Evolutionary conservation across 2,888 invertebrate genomes (phyloP).

Genomic region (Archips xylosteana): DNA sequence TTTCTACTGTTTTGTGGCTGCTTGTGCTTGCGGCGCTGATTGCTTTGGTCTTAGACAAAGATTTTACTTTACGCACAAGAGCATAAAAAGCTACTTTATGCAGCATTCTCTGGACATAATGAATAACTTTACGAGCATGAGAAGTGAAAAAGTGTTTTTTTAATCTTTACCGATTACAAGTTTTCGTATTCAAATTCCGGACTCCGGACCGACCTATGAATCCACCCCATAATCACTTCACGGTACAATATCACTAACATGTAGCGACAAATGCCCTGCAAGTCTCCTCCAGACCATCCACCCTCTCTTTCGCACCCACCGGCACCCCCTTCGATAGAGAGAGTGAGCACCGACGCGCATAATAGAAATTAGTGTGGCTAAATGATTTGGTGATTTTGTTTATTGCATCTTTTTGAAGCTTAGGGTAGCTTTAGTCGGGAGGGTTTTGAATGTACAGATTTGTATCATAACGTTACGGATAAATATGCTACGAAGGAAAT

Average conservation of each 20-base stretch:
- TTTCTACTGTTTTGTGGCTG: too few species aligned
- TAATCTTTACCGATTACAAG: background rate
- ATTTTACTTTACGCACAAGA: too few species aligned
- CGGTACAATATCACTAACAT: constrained; percentile 73
- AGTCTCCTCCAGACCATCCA: constrained; percentile 42
- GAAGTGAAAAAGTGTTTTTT: too few species aligned
- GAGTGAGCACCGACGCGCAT: constrained; percentile 47
- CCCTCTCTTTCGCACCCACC: constrained; percentile 47
- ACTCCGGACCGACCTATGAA: constrained; percentile 44
- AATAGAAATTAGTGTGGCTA: constrained; percentile 54
- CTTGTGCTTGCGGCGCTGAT: too few species aligned
- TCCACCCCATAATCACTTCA: constrained; percentile 61
- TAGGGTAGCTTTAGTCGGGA: background rate
- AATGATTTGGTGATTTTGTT: constrained; percentile 50
- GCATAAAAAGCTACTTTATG: too few species aligned
- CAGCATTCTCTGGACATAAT: too few species aligned
- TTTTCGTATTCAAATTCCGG: background rate
- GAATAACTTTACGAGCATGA: too few species aligned
- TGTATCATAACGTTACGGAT: background rate
- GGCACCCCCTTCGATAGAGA: constrained; percentile 25
- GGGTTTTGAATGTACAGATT: background rate
- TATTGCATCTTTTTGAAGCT: constrained; percentile 35
- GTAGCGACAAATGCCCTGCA: constrained; percentile 60
- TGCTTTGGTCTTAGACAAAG: too few species aligned
- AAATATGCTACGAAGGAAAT: too few species aligned